Evolutionary conservation across 2,888 invertebrate species (phyloP).

Genomic region (Lordiphosa fenestrarum): DNA sequence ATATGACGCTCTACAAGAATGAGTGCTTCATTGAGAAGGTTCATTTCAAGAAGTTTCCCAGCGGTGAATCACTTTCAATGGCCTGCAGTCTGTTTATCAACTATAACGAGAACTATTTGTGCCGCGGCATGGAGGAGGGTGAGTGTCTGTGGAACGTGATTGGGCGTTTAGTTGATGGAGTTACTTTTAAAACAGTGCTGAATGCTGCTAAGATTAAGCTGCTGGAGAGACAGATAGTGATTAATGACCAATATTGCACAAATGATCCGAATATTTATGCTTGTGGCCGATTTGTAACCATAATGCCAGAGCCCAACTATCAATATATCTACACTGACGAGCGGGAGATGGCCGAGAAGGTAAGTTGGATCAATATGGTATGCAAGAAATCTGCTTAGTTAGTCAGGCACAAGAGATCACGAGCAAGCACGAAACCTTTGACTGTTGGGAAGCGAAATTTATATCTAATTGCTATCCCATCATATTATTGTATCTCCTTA

Average conservation of each 20-base stretch:
- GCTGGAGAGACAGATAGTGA: constrained; percentile 29
- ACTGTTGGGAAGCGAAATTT: no score
- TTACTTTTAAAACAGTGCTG: constrained; percentile 30
- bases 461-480: no score
- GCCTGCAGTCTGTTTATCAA: constrained; percentile 69
- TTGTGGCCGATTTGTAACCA: constrained; percentile 48
- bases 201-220: constrained; percentile 17
- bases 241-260: constrained; percentile 57
- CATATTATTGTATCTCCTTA: neutral
- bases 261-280: constrained; percentile 62
- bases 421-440: no score
- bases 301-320: constrained; percentile 38
- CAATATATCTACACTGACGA: constrained; percentile 51
- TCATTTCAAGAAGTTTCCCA: constrained; percentile 35
- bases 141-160: neutral
- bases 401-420: no score
- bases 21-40: constrained; percentile 44
- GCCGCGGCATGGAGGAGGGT: constrained; percentile 16
- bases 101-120: constrained; percentile 36
- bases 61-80: constrained; percentile 1
- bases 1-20: constrained; percentile 14
- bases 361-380: constrained; percentile 8
- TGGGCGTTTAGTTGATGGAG: rapidly evolving
- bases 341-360: constrained; percentile 68
- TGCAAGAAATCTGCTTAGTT: no score